Base-by-base conservation (phyloP, 2,797 vertebrate genomes). In the Gymnopithys bicolor region DNA sequence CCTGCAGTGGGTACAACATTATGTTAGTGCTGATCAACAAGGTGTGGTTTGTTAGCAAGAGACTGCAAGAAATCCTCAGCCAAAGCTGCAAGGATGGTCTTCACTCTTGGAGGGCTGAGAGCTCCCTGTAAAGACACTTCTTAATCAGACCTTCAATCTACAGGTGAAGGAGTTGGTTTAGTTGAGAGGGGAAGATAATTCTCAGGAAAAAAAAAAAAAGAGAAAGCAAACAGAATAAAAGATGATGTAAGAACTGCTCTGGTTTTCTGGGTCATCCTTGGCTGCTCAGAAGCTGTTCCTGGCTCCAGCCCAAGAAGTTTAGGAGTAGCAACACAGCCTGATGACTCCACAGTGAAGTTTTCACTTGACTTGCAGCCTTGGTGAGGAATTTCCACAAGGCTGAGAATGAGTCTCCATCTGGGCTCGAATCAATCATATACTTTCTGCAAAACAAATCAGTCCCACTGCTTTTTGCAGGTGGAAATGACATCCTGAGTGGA, bases 391-490 rank as follows among this genome's bases (percentile, higher is more conserved):
- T 96, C 92, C 92, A 89, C 58, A 8, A 32, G 55, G 63, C 6
- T 84, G 90, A 90, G 70, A 76, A 90, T 90, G 90, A 92, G 32
- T 91, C 53, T 71, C 89, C 51, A 80, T 75, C 82, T 5, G 32
- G 69, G 51, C 66, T 94, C 22, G 28, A 73, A 84, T 87, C 81
- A 66, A 1, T 33, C 51, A 5, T n/a, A 55, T n/a, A 71, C 79
- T 76, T 76, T 67, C 93, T 80, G 90, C 60, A 74, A 49, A 84
- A 92, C 92, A 68, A 92, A 90, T 90, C 90, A 92, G 96, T 70
- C 64, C 27, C 35, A 46, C 39, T 62, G 58, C 53, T 33, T 43
- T 93, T 46, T 69, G 73, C 84, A 64, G 64, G 64, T 58, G 46
- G 49, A 74, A 89, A 80, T 53, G 82, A 69, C 73, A 88, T 78